A percentile compares a stretch with the other conserved stretches of the same genome.
These are phyloP conservation scores for Chrysocyon brachyurus DNA, from an alignment of 2,797 vertebrate species.

Conservation along the genomic window DNA sequence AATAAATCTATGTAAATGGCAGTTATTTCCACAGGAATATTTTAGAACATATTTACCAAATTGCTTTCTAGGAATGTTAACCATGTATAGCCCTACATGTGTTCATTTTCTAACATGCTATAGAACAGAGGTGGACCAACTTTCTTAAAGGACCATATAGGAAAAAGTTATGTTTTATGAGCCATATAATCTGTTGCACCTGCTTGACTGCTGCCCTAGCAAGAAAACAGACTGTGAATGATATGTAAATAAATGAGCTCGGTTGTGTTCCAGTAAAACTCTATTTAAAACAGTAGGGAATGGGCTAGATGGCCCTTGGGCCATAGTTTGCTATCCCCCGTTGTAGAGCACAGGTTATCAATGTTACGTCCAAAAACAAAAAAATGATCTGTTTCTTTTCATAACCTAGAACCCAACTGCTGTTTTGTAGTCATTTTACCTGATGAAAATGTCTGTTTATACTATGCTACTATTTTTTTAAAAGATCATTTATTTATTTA, in stretches of 20 bases:
- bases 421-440: constrained; percentile 35
- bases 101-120: constrained; percentile 24
- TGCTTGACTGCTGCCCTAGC: neutral
- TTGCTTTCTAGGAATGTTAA: constrained; percentile 53
- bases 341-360: neutral
- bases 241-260: neutral
- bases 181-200: neutral
- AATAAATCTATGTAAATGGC: constrained; percentile 46
- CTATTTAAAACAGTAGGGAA: neutral
- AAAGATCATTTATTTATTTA: no score
- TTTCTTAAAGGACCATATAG: constrained; percentile 13
- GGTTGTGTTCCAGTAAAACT: neutral
- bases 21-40: constrained; percentile 54
- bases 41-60: constrained; percentile 4
- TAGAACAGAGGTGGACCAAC: neutral
- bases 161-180: neutral
- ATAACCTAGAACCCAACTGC: neutral
- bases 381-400: neutral
- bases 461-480: no score
- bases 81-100: neutral
- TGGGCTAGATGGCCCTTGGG: neutral
- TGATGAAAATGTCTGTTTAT: constrained; percentile 20
- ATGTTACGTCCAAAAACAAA: constrained; percentile 31
- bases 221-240: neutral
- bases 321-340: neutral